Evolutionary conservation across 30 jellyfish, hydroid and myxozoan genomes (phyloP).

Genomic region (Clytia hemisphaerica): DNA sequence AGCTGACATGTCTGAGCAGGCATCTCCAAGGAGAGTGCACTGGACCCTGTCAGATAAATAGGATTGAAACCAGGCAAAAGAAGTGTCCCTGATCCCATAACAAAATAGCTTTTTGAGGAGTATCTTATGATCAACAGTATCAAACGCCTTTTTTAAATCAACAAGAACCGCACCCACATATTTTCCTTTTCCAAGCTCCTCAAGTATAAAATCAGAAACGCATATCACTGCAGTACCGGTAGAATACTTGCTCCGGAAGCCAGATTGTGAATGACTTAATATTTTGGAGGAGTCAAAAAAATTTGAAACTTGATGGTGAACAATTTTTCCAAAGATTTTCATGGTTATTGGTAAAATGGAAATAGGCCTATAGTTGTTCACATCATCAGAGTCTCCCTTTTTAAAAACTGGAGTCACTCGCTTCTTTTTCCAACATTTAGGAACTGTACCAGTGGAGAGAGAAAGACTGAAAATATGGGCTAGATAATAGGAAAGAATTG

Average conservation of each 20-base stretch:
- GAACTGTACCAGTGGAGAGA: no score
- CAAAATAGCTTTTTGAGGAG: slow-evolving; percentile 2
- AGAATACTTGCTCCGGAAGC: slow-evolving; percentile 22
- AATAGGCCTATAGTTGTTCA: no score
- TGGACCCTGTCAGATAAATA: no score
- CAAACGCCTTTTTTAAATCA: slow-evolving; percentile 20
- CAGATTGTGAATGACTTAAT: slow-evolving; percentile 28
- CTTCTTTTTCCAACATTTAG: no score
- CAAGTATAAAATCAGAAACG: slow-evolving; percentile 16
- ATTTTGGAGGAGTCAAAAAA: neutral
- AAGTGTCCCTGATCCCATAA: slow-evolving; percentile 11
- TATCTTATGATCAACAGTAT: slow-evolving; percentile 15
- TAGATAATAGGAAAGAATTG: slow-evolving; percentile 22
- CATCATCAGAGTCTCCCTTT: no score
- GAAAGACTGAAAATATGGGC: slow-evolving; percentile 28
- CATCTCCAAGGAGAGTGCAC: no score
- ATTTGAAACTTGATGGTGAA: neutral
- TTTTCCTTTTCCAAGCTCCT: slow-evolving; percentile 26
- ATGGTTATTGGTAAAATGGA: slow-evolving; percentile 26
- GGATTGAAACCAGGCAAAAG: no score
- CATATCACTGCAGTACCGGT: slow-evolving; percentile 23
- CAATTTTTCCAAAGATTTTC: slow-evolving; percentile 6
- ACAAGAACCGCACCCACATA: slow-evolving; percentile 22
- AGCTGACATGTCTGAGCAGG: no score
- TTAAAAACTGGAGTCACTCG: no score